Conservation (phyloP, 2,888 invertebrate genomes). For the Pandemis heparana region DNA sequence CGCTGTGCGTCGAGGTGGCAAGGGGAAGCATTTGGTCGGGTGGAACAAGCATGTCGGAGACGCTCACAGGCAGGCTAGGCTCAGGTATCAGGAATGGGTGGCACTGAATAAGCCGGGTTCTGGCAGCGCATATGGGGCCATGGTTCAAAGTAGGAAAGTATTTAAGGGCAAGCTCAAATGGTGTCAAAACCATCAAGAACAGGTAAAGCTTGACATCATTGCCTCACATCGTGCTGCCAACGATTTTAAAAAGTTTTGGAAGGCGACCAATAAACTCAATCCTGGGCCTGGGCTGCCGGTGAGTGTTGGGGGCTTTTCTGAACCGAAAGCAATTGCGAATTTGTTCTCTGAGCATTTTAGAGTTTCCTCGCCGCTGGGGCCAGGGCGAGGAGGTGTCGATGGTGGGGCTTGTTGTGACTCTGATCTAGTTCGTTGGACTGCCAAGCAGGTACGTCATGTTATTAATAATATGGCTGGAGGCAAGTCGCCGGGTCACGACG, state of each 20-base stretch:
- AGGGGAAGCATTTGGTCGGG: not conserved
- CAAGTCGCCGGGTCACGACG: not conserved
- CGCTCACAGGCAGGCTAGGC: not conserved
- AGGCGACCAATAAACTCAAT: not conserved
- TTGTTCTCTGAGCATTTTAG: not conserved
- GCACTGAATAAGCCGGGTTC: not conserved
- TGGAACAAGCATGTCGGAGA: not conserved
- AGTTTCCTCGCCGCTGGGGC: not conserved
- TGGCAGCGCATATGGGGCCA: not conserved
- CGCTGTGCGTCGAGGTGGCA: not conserved
- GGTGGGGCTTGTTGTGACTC: not conserved
- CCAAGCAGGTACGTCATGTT: too few species aligned
- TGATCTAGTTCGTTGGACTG: too few species aligned
- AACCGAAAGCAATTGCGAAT: not conserved
- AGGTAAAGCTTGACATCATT: slow-evolving; percentile 7
- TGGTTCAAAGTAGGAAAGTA: not conserved
- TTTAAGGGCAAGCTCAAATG: slow-evolving; percentile 10
- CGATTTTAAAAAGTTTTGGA: not conserved
- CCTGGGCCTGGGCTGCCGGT: not conserved
- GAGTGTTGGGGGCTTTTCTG: not conserved
- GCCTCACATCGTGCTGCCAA: not conserved
- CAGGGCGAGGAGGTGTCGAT: not conserved
- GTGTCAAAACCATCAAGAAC: slow-evolving; percentile 1
- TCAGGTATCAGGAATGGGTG: not conserved
- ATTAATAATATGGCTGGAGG: not conserved